Conservation (phyloP, 2,888 invertebrate species). For the Lymantria monacha region DNA sequence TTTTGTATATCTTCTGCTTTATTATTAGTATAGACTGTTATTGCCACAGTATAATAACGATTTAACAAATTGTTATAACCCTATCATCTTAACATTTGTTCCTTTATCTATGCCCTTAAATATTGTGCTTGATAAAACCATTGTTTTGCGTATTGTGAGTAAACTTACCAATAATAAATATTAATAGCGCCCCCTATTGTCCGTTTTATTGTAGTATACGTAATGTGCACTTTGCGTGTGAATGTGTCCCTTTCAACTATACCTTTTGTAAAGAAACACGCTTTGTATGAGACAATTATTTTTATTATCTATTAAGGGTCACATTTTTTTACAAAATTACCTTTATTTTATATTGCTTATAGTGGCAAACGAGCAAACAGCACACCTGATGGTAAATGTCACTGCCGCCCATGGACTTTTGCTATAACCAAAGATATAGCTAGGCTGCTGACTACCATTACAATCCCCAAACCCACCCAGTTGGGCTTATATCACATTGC, state of each 20-base stretch:
- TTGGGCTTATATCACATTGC: too few relatives aligned
- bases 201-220: constrained; percentile 9
- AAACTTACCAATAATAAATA: constrained; percentile 8
- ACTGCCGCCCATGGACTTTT: too few relatives aligned
- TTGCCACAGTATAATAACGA: too few relatives aligned
- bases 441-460: too few relatives aligned
- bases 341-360: not conserved
- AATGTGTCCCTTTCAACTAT: constrained; percentile 18
- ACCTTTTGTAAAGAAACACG: constrained; percentile 18
- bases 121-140: not conserved
- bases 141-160: constrained; percentile 4
- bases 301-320: constrained; percentile 1
- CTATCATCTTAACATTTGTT: too few relatives aligned
- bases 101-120: not conserved
- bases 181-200: constrained; percentile 21
- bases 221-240: constrained; percentile 33
- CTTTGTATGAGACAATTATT: constrained; percentile 18
- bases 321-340: not conserved
- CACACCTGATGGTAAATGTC: too few relatives aligned
- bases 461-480: too few relatives aligned
- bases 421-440: too few relatives aligned
- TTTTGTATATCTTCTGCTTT: too few relatives aligned
- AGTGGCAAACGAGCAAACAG: too few relatives aligned
- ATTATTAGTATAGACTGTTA: too few relatives aligned
- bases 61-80: too few relatives aligned